Evolutionary conservation across 1,140 invertebrate genomes (phyloP).

Genomic region (Aphis gossypii): DNA sequence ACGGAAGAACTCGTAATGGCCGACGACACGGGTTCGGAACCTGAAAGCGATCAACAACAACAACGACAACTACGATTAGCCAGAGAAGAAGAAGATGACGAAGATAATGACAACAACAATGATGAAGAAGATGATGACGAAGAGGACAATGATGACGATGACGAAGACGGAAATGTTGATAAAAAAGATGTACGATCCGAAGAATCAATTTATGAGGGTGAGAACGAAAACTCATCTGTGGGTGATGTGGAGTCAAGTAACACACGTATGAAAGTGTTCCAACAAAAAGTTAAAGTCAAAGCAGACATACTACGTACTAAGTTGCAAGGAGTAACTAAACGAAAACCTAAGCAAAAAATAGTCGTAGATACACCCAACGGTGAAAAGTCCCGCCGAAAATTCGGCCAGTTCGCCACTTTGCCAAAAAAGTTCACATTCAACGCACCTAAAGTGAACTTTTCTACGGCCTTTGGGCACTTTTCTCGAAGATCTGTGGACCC

Average conservation of each 20-base stretch:
- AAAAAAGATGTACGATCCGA: constrained; percentile 63
- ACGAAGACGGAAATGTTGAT: constrained; percentile 53
- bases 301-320: constrained; percentile 6
- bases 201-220: constrained; percentile 61
- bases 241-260: not conserved
- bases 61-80: not conserved
- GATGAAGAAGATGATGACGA: not conserved
- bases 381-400: not conserved
- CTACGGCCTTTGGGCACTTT: not conserved
- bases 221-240: constrained; percentile 41
- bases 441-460: constrained; percentile 28
- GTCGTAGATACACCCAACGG: not conserved
- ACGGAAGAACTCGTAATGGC: constrained; percentile 59
- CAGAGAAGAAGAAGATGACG: not conserved
- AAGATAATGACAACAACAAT: constrained; percentile 26
- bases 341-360: constrained; percentile 45
- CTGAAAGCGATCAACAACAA: constrained; percentile 57
- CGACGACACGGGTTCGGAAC: constrained; percentile 58
- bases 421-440: constrained; percentile 48
- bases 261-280: constrained; percentile 39
- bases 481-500: not conserved
- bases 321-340: constrained; percentile 28
- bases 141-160: constrained; percentile 63
- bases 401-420: constrained; percentile 36
- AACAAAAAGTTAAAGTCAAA: constrained; percentile 47